These are phyloP conservation scores for Ancistrus triradiatus DNA, from an alignment of 2,113 vertebrate genomes.

Conservation along the genomic window DNA sequence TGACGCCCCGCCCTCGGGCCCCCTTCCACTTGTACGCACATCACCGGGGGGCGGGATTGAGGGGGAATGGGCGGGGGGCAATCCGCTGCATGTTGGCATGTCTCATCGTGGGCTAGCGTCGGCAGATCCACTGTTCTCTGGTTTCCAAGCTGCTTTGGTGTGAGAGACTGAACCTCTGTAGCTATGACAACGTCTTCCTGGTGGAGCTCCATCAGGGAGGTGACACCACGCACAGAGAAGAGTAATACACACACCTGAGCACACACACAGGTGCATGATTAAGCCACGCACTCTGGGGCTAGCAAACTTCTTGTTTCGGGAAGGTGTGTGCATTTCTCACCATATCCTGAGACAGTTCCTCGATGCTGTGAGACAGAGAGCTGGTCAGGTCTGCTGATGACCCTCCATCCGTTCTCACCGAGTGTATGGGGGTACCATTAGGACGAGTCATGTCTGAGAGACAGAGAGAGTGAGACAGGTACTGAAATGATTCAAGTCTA, in stretches of 20 bases:
- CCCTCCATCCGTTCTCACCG: slow-evolving; percentile 64
- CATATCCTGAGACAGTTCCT: slow-evolving; percentile 73
- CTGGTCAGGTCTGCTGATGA: slow-evolving; percentile 79
- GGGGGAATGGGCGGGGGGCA: not conserved
- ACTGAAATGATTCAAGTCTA: too few relatives aligned
- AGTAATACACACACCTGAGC: slow-evolving; percentile 82
- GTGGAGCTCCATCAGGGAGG: slow-evolving; percentile 72
- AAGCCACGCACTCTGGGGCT: too few relatives aligned
- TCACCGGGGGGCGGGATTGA: slow-evolving; percentile 54
- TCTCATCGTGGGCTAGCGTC: slow-evolving; percentile 46
- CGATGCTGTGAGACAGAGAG: slow-evolving; percentile 77
- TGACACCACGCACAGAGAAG: slow-evolving; percentile 72
- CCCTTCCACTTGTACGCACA: slow-evolving; percentile 72
- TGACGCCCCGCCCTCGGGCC: slow-evolving; percentile 70
- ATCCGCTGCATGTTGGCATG: slow-evolving; percentile 12
- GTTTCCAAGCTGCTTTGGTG: slow-evolving; percentile 77
- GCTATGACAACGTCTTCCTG: slow-evolving; percentile 80
- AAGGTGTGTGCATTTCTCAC: slow-evolving; percentile 62
- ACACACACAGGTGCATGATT: not conserved
- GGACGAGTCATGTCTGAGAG: slow-evolving; percentile 71
- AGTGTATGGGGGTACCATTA: slow-evolving; percentile 56
- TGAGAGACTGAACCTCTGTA: slow-evolving; percentile 71
- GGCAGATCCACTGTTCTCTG: slow-evolving; percentile 76
- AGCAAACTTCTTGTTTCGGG: too few relatives aligned
- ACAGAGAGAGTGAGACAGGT: too few relatives aligned